Evolutionary conservation across 2,888 invertebrate genomes (phyloP), one percentile per base, ranked within the genome.

Genomic region (Ganaspis brasiliensis): DNA sequence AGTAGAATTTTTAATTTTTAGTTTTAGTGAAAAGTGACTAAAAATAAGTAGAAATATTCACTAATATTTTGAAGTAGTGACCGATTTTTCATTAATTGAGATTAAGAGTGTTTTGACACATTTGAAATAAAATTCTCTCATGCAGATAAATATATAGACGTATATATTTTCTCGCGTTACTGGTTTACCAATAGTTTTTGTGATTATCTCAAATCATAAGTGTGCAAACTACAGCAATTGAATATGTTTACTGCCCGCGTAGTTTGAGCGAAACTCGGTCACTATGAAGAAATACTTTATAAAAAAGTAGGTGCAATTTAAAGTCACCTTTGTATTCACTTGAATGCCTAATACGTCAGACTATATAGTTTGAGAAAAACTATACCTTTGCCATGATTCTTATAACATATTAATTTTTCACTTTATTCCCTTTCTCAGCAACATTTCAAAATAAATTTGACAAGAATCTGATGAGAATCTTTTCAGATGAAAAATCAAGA

Each of bases 191-290:
- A 6, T 14, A 26, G 14, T 57, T 26, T 12, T 8, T 26, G 10
- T 8, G 5, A 57, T 57, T 26, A n/a, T 26, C 24, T 57, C 26
- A 26, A 31, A 57, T 57, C 26, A 24, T 57, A 26, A 57, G n/a
- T 16, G 14, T 12, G 21, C 14, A 21, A 56, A 14, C 19, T 55
- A 52, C 16, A 55, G 52, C 9, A 59, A 31, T 59, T 59, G 59
- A n/a, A 26, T n/a, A n/a, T 59, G 59, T 59, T 59, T 26, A 26
- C 59, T 59, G n/a, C n/a, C 9, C 2, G 9, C 2, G 9, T 24
- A 31, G 59, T 31, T 35, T 19, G 35, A 37, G 19, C n/a, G 19
- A 19, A 61, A 61, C 37, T 61, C 37, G 61, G 61, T 61, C 61
- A 61, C 61, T 37, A 5, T 61, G 12, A 61, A n/a, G 35, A 4